Percentiles rank a stretch among this genome's conserved stretches.
phyloP scores from a whole-genome alignment of 2,113 vertebrate species.

The Phoenicopterus ruber region DNA sequence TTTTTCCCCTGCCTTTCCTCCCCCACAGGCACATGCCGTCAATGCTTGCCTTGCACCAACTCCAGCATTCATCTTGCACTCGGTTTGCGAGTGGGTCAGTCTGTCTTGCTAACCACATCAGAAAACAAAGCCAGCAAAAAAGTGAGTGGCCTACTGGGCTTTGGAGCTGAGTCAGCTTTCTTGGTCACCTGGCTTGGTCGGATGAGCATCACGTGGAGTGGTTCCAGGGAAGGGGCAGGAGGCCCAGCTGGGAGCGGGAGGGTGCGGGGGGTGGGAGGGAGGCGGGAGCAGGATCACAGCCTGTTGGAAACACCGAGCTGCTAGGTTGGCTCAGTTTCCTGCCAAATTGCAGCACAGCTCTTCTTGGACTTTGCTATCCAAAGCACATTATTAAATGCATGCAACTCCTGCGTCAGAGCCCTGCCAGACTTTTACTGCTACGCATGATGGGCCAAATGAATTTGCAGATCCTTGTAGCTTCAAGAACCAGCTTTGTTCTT shows the following conservation, averaged over 20 bases:
- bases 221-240: background rate
- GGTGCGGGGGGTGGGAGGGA: background rate
- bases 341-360: background rate
- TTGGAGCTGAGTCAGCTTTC: background rate
- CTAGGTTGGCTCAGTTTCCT: background rate
- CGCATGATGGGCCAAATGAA: background rate
- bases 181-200: background rate
- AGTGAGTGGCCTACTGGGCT: background rate
- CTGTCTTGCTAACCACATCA: background rate
- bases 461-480: background rate
- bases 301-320: background rate
- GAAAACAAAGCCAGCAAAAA: background rate
- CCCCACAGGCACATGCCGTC: background rate
- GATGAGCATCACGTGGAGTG: background rate
- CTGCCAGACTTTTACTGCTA: background rate
- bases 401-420: background rate
- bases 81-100: background rate
- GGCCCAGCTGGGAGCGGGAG: background rate
- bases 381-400: background rate
- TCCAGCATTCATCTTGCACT: background rate
- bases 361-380: background rate
- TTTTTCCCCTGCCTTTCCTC: background rate
- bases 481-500: background rate
- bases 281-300: background rate
- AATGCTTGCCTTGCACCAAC: background rate